Evolutionary conservation across 2,797 vertebrate genomes (phyloP), one percentile per base, ranked within the genome.

Genomic region (Anisognathus igniventris): DNA sequence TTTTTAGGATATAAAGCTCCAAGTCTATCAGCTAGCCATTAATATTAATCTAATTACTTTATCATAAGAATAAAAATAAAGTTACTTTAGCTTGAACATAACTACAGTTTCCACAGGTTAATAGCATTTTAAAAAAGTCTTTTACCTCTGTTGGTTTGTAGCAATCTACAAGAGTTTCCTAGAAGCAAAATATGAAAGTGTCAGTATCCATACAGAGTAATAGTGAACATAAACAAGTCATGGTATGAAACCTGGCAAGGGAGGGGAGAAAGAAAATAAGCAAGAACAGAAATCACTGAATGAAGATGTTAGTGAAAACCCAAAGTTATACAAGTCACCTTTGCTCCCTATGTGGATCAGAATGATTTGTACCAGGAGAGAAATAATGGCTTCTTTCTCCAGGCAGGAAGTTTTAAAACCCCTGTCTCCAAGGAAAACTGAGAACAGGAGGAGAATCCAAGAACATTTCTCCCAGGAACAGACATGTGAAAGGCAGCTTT

Each of bases 131-230:
- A 75, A 68, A 97, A 93, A 96, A 96, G 64, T 53, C 19, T 95
- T 97, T 98, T 98, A 99, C 99, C 98, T 99, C 98, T 98, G 98
- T 99, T 97, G 99, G 98, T 98, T 99, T 99, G 98, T 98, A 99
- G 98, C 99, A 99, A 98, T 99, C 98, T 98, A 97, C 98, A 96
- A 99, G 97, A 88, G 98, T 98, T 98, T 98, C 98, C 98, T 98
- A 96, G 96, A 97, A 97, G 85, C 51, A 96, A 98, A 97, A 87
- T 81, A 95, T 13, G 47, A 97, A 66, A 96, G 54, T 1, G 42
- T 95, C 77, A 97, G 82, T 96, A 91, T 89, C 64, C 95, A 60
- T 67, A 87, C 50, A 95, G 79, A 82, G 33, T 68, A 94, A 97
- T 33, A 95, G 56, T 67, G 75, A 97, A 95, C 66, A 80, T 23